Evolutionary conservation across 2,113 vertebrate species (phyloP), one percentile per base, ranked within the genome.

Genomic region (Patagioenas fasciata): DNA sequence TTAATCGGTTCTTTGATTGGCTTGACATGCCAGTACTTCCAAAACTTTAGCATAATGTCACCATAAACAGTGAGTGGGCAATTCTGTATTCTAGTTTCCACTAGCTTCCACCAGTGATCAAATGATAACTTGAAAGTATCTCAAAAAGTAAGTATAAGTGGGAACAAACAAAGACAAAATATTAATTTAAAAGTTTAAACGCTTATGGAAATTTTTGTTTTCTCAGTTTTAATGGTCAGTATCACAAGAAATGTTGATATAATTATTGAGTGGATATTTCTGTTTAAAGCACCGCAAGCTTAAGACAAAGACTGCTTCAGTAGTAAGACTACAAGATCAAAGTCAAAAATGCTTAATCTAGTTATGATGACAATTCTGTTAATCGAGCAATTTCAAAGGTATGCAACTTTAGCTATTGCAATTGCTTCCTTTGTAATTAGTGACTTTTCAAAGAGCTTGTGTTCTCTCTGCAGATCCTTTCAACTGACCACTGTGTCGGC

Each of bases 321-420:
- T 36, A 75, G 34, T 64, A 87, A 89, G 44, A 40, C 70, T 69
- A 69, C n/a, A 79, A 67, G 77, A 93, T 91, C 80, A 95, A 96
- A 95, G 93, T 72, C 40, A 53, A 81, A 86, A 92, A 87, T 40
- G 5, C 7, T 91, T 81, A 24, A 75, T 64, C 89, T 72, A 61
- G 15, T 69, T 69, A 73, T 53, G 86, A 89, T 87, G 95, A 96
- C 84, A 92, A 61, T 85, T 87, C 62, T 95, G 60, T 65, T 96
- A 95, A 97, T 26, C 79, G 53, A 87, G 70, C 65, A 86, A 95
- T 96, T 95, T 92, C 73, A 93, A 85, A 96, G 73, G 61, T 78
- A 95, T 89, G 80, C 44, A 79, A 87, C 38, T 95, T 91, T 6
- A 89, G 69, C 65, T 89, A 81, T 92, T 95, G 84, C 61, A 87